Evolutionary conservation across 2,113 vertebrate genomes (phyloP), one percentile per base, ranked within the genome.

Genomic region (Percopsis transmontana): DNA sequence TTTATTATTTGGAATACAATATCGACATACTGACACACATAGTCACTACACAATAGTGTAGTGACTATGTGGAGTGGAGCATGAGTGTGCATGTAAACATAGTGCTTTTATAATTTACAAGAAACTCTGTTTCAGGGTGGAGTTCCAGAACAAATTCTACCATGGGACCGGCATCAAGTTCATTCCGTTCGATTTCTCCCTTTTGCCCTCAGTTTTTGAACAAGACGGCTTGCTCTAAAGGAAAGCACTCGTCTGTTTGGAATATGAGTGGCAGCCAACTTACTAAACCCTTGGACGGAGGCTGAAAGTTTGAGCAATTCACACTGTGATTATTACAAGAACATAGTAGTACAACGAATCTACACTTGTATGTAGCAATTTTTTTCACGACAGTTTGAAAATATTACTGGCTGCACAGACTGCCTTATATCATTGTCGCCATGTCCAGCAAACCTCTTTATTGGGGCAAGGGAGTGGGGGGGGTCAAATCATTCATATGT

Each of bases 111-210:
- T n/a, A n/a, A 2, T 47, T 24, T 20, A 1, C 6, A 33, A 50
- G 53, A 12, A 38, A 16, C 0, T 67, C 47, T 20, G 41, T 67
- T 82, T 81, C 82, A 99, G 97, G 97, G 97, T 99, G 87, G 97
- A 99, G 91, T 99, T 99, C 89, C 97, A 99, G 91, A 99, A 95
- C 90, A 99, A 99, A 70, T 99, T 99, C 91, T 99, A 99, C 71
- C 85, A 92, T 0, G 97, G 97, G 27, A 91, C 91, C 27, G 97
- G 97, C 58, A 91, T 96, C 87, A 99, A 97, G 87, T 99, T 99
- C 77, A 78, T 91, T 2, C 97, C 97, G 66, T 99, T 99, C 69
- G 95, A 96, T 68, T 98, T 99, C 87, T 91, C 93, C 71, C 92
- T 95, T 3, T 91, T 99, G 74, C 94, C 94, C 58, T 95, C 92